phyloP scores from a whole-genome alignment of 2,797 vertebrate genomes.

The Allobates femoralis region DNA sequence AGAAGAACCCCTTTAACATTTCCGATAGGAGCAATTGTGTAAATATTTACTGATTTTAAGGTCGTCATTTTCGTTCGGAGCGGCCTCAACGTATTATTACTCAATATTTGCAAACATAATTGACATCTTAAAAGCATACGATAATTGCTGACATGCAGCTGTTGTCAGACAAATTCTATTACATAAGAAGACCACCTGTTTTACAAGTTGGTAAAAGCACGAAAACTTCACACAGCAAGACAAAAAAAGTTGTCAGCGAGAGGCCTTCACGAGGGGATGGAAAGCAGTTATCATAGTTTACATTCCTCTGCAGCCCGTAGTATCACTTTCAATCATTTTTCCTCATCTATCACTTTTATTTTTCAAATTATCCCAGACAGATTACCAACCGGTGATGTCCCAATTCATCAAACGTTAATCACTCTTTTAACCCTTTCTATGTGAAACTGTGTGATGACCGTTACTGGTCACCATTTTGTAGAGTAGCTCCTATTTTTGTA shows the following conservation, averaged over 20 bases:
- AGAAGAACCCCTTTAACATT: background rate
- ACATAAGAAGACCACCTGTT: conserved; percentile 51
- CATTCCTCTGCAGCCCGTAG: background rate
- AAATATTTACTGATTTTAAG: background rate
- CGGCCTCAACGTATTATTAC: conserved; percentile 3
- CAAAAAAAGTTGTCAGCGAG: conserved; percentile 1
- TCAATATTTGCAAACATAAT: conserved; percentile 52
- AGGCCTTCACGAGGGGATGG: background rate
- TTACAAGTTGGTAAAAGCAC: background rate
- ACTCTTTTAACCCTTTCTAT: background rate
- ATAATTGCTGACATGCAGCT: conserved; percentile 48
- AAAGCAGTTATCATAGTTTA: conserved; percentile 10
- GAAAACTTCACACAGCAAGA: conserved; percentile 4
- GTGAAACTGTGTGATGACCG: background rate
- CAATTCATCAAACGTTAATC: background rate
- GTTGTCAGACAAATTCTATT: conserved; percentile 13
- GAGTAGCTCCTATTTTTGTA: too few species aligned
- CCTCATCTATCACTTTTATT: conserved; percentile 7
- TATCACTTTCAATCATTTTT: conserved; percentile 29
- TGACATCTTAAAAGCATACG: conserved; percentile 29
- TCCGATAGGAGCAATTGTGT: background rate
- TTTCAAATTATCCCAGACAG: background rate
- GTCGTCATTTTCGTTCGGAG: background rate
- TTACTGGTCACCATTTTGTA: background rate
- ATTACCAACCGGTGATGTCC: too few species aligned